Conservation (phyloP, 2,797 vertebrate genomes). For the Myotis vivesi region DNA sequence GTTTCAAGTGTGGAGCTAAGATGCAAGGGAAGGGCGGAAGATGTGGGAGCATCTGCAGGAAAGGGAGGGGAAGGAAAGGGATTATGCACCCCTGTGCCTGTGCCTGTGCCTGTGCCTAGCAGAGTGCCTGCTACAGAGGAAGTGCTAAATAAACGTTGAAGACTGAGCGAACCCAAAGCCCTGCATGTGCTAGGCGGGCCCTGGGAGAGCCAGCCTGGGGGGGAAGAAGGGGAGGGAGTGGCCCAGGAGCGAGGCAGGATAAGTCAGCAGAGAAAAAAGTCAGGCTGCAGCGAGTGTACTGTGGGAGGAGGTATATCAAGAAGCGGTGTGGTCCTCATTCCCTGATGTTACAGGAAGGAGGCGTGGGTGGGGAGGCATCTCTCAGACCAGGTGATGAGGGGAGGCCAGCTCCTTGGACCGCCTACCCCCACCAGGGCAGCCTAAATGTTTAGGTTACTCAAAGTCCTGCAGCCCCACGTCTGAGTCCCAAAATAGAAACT, state of each 20-base stretch:
- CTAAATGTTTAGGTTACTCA: neutral
- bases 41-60: neutral
- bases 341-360: neutral
- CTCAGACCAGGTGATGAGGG: neutral
- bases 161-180: neutral
- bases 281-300: too few species aligned
- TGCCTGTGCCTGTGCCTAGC: neutral
- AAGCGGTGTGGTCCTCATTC: neutral
- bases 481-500: constrained; percentile 6
- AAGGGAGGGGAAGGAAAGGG: neutral
- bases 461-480: neutral
- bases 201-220: neutral
- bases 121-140: neutral
- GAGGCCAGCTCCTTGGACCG: neutral
- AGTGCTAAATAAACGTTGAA: neutral
- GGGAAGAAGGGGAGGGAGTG: neutral
- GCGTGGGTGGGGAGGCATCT: neutral
- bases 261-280: neutral
- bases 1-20: neutral
- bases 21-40: neutral
- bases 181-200: too few species aligned
- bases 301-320: neutral
- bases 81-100: neutral
- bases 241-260: neutral
- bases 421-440: neutral